These are phyloP conservation scores for Hirudo medicinalis DNA, from an alignment of 1,140 invertebrate genomes.

Conservation along the genomic window DNA sequence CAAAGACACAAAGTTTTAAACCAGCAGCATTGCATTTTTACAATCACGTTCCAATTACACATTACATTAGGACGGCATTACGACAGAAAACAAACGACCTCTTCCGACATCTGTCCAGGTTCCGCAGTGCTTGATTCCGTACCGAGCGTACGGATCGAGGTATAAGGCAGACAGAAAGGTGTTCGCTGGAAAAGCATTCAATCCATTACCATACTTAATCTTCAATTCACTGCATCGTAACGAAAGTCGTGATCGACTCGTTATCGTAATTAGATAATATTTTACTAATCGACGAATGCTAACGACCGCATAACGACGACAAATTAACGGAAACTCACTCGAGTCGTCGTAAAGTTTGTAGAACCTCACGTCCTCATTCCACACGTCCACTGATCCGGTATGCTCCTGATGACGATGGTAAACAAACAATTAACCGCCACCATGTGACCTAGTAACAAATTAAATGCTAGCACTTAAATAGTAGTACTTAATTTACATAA, in stretches of 20 bases:
- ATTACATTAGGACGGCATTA: not conserved
- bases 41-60: too few species aligned
- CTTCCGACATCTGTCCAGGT: conserved; percentile 43
- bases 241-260: too few species aligned
- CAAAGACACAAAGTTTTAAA: too few species aligned
- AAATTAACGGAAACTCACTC: conserved; percentile 13
- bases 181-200: too few species aligned
- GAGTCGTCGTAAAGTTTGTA: conserved; percentile 61
- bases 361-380: conserved; percentile 72
- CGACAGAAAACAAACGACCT: conserved; percentile 25
- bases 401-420: conserved; percentile 40
- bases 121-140: conserved; percentile 46
- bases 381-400: conserved; percentile 49
- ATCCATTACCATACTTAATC: too few species aligned
- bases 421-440: not conserved
- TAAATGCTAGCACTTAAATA: too few species aligned
- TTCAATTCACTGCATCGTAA: too few species aligned
- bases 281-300: too few species aligned
- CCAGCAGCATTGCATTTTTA: too few species aligned
- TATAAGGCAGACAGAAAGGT: conserved; percentile 28
- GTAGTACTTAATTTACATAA: too few species aligned
- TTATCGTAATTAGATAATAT: too few species aligned
- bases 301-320: too few species aligned
- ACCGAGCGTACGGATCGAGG: conserved; percentile 31
- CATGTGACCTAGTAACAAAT: not conserved